Conservation (phyloP, 2,797 vertebrate species). For the Phalloptychus januarius region DNA sequence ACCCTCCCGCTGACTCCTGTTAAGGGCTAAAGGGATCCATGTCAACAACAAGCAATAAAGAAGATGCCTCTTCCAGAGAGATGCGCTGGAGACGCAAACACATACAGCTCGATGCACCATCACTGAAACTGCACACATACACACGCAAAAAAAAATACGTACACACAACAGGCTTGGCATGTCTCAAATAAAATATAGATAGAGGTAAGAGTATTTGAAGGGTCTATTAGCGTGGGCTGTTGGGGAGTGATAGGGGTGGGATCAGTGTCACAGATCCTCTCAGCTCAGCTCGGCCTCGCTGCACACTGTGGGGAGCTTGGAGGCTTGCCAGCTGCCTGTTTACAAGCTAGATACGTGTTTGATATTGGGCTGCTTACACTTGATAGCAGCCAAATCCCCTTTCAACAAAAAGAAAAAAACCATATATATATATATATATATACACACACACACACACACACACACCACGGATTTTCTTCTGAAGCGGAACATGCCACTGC, state of each 20-base stretch:
- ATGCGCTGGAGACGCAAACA: constrained; percentile 38
- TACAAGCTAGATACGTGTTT: constrained; percentile 72
- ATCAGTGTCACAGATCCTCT: constrained; percentile 76
- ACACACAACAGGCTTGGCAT: constrained; percentile 62
- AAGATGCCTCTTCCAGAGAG: constrained; percentile 73
- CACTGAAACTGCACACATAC: not conserved
- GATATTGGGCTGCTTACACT: constrained; percentile 67
- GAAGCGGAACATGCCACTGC: constrained; percentile 59
- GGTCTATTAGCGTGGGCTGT: constrained; percentile 80
- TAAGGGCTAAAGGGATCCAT: constrained; percentile 80
- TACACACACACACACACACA: constrained; percentile 26
- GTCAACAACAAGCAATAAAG: constrained; percentile 82
- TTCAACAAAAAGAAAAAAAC: constrained; percentile 47
- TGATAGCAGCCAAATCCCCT: constrained; percentile 75
- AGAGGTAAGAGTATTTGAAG: constrained; percentile 79
- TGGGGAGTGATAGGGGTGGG: constrained; percentile 69
- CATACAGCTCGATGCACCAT: constrained; percentile 49
- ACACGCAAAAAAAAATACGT: constrained; percentile 38
- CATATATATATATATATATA: constrained; percentile 50
- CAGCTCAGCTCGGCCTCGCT: constrained; percentile 47
- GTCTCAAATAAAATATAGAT: constrained; percentile 83
- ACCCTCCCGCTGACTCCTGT: constrained; percentile 76
- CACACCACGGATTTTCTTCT: constrained; percentile 65
- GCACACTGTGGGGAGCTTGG: constrained; percentile 67
- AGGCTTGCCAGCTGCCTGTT: constrained; percentile 80